phyloP scores from a whole-genome alignment of 1,140 invertebrate species.

The Drosophila lini region DNA sequence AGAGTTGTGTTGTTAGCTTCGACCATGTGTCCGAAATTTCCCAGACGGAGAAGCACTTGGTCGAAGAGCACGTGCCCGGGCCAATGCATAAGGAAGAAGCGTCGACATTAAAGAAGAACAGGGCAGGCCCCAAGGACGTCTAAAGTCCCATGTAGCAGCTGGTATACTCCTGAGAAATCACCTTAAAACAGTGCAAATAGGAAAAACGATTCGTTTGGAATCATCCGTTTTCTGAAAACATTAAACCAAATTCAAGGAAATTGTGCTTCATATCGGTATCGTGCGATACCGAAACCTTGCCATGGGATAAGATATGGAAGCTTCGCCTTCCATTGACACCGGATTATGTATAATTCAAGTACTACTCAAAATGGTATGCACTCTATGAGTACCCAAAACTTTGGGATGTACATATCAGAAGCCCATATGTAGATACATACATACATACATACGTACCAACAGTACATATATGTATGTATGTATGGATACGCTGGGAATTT shows the following conservation, averaged over 20 bases:
- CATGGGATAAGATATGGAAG: not conserved
- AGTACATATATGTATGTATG: too few relatives aligned
- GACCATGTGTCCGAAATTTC: too few relatives aligned
- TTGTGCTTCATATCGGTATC: not conserved
- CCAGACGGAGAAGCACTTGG: not conserved
- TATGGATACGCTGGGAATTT: too few relatives aligned
- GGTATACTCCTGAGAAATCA: not conserved
- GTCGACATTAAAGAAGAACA: not conserved
- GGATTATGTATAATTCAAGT: not conserved
- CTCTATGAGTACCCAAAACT: not conserved
- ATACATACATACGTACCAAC: too few relatives aligned
- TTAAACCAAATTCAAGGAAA: not conserved
- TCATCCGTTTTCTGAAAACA: not conserved
- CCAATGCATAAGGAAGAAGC: too few relatives aligned
- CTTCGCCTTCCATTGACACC: not conserved
- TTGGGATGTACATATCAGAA: not conserved
- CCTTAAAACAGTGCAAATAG: not conserved
- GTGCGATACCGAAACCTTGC: not conserved
- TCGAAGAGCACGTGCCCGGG: not conserved
- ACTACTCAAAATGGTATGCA: not conserved
- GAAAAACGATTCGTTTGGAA: not conserved
- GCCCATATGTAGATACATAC: not conserved
- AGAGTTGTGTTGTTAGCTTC: not conserved
- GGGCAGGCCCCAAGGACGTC: not conserved
- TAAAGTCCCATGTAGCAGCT: not conserved